These are phyloP conservation scores for Leptinotarsa lineolata DNA, from an alignment of 1,140 invertebrate species.

Conservation along the genomic window DNA sequence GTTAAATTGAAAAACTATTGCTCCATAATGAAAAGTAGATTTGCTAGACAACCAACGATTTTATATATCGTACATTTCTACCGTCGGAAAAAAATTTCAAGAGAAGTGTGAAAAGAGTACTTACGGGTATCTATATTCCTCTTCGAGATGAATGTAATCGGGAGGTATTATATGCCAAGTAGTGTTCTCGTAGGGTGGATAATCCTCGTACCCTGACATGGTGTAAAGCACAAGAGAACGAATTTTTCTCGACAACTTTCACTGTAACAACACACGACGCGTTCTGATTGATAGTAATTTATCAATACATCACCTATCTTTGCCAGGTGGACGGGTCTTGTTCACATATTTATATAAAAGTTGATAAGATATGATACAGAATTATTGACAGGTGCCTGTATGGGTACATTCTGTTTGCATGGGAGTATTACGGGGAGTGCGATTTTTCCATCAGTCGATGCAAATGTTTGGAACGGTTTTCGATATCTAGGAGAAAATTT, in stretches of 20 bases:
- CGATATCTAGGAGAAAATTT: too few species aligned
- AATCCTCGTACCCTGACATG: constrained; percentile 44
- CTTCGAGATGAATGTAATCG: constrained; percentile 68
- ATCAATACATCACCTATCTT: constrained; percentile 36
- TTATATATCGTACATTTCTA: too few species aligned
- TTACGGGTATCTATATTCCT: constrained; percentile 63
- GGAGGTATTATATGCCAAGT: constrained; percentile 71
- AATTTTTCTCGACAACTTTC: constrained; percentile 13
- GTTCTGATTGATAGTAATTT: constrained; percentile 24
- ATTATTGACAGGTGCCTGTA: constrained; percentile 41
- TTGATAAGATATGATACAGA: constrained; percentile 41
- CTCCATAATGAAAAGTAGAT: too few species aligned
- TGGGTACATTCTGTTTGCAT: constrained; percentile 1
- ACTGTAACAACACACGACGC: constrained; percentile 16
- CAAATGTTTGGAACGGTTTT: too few species aligned
- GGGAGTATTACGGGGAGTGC: neutral
- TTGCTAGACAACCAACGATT: too few species aligned
- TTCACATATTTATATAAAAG: constrained; percentile 42
- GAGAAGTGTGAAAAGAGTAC: constrained; percentile 29
- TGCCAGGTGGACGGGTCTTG: constrained; percentile 35
- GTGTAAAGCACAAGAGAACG: constrained; percentile 29
- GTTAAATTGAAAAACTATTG: too few species aligned
- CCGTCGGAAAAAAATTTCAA: too few species aligned
- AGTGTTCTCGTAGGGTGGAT: constrained; percentile 61
- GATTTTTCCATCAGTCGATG: neutral